Conservation (phyloP, 1,140 invertebrate species). For the Tetraneura akinire region DNA sequence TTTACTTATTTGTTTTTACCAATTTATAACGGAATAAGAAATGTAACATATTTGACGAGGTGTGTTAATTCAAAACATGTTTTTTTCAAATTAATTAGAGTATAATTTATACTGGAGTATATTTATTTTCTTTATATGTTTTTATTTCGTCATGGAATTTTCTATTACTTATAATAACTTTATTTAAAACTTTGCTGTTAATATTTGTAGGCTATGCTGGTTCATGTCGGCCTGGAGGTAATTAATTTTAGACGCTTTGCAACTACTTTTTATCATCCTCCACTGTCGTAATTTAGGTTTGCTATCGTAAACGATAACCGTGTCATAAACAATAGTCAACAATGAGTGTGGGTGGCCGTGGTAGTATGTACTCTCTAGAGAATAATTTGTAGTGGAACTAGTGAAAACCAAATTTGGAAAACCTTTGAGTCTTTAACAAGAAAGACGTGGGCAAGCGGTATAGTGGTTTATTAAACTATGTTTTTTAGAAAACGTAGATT, state of each 20-base stretch:
- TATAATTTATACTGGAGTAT: too few species aligned
- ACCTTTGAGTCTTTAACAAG: not conserved
- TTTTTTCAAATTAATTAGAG: too few species aligned
- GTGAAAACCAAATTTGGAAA: slow-evolving; percentile 27
- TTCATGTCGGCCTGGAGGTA: not conserved
- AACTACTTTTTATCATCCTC: not conserved
- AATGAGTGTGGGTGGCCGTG: not conserved
- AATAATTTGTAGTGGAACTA: not conserved
- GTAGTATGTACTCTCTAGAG: not conserved
- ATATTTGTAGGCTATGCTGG: not conserved
- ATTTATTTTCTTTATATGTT: too few species aligned
- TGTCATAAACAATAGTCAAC: slow-evolving; percentile 42
- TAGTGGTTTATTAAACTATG: not conserved
- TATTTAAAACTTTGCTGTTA: not conserved
- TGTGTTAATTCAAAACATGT: too few species aligned
- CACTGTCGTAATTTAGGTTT: not conserved
- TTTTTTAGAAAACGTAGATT: not conserved
- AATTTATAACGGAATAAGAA: too few species aligned
- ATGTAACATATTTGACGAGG: too few species aligned
- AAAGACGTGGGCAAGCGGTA: too few species aligned
- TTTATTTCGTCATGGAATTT: not conserved
- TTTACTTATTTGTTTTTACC: too few species aligned
- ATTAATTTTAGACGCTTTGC: slow-evolving; percentile 18
- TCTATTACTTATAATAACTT: not conserved
- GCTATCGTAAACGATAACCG: slow-evolving; percentile 17